phyloP scores from a whole-genome alignment of 2,888 invertebrate species.

The Hyppa rectilinea region DNA sequence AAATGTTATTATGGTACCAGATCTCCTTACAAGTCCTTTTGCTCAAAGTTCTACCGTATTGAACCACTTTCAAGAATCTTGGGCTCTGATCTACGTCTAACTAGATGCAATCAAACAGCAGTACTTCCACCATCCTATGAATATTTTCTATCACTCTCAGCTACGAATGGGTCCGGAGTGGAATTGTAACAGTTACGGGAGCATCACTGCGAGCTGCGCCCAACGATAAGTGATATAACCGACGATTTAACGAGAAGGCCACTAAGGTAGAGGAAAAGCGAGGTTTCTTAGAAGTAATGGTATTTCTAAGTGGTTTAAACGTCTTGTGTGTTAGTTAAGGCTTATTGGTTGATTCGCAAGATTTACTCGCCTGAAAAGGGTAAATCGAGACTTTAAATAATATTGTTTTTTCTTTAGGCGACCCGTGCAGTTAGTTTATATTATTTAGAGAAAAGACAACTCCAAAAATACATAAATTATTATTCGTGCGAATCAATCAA shows the following conservation, averaged over 20 bases:
- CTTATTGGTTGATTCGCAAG: too few relatives aligned
- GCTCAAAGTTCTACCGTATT: neutral
- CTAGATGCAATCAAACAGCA: conserved; percentile 17
- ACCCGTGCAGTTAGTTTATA: too few relatives aligned
- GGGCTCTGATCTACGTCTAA: conserved; percentile 2
- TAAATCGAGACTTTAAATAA: too few relatives aligned
- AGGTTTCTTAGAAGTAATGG: neutral
- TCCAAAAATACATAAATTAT: too few relatives aligned
- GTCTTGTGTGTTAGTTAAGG: neutral
- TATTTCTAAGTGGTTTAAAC: neutral
- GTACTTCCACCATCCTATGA: conserved; percentile 32
- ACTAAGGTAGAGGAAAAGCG: conserved; percentile 13
- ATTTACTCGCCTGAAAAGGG: too few relatives aligned
- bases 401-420: too few relatives aligned
- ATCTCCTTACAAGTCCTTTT: neutral
- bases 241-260: conserved; percentile 51
- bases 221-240: conserved; percentile 69
- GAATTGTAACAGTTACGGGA: conserved; percentile 64
- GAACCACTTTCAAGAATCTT: neutral
- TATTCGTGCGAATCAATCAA: too few relatives aligned
- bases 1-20: neutral
- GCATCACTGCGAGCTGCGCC: conserved; percentile 65
- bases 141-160: conserved; percentile 42
- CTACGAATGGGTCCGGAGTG: conserved; percentile 54
- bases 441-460: too few relatives aligned